These are phyloP conservation scores for Chrysoperla carnea DNA, from an alignment of 1,140 invertebrate species.

Conservation along the genomic window DNA sequence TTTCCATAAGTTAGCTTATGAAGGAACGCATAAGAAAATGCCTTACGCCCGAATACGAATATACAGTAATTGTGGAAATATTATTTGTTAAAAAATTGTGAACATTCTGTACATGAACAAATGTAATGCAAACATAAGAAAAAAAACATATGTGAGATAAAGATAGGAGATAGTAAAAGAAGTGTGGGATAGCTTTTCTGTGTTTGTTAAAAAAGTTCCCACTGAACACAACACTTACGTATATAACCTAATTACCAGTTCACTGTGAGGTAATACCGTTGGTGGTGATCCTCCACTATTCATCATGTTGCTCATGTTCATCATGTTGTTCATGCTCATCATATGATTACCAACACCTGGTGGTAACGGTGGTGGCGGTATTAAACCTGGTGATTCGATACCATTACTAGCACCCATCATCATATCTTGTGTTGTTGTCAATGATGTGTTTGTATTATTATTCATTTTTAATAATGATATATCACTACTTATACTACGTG, in stretches of 20 bases:
- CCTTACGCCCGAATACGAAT: too few relatives aligned
- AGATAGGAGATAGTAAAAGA: neutral
- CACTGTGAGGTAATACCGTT: conserved; percentile 27
- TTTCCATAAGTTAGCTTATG: too few relatives aligned
- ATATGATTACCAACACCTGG: neutral
- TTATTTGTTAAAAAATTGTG: too few relatives aligned
- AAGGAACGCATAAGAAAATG: too few relatives aligned
- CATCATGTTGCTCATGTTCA: too few relatives aligned
- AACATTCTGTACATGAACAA: too few relatives aligned
- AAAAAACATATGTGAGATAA: too few relatives aligned
- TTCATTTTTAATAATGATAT: conserved; percentile 27
- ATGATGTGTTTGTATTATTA: conserved; percentile 11
- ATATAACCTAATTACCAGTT: conserved; percentile 50
- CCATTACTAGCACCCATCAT: conserved; percentile 24
- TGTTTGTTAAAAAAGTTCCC: neutral
- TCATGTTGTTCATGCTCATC: too few relatives aligned
- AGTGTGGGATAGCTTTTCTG: neutral
- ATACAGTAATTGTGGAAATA: too few relatives aligned
- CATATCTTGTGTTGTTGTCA: conserved; percentile 25
- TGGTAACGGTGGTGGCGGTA: conserved; percentile 25
- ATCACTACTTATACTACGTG: conserved; percentile 20
- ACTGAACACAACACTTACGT: conserved; percentile 36
- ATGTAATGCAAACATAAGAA: too few relatives aligned
- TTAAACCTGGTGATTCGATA: conserved; percentile 21
- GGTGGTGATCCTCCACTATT: too few relatives aligned